Conservation (phyloP, 2,797 vertebrate genomes). For the Pygocentrus nattereri region DNA sequence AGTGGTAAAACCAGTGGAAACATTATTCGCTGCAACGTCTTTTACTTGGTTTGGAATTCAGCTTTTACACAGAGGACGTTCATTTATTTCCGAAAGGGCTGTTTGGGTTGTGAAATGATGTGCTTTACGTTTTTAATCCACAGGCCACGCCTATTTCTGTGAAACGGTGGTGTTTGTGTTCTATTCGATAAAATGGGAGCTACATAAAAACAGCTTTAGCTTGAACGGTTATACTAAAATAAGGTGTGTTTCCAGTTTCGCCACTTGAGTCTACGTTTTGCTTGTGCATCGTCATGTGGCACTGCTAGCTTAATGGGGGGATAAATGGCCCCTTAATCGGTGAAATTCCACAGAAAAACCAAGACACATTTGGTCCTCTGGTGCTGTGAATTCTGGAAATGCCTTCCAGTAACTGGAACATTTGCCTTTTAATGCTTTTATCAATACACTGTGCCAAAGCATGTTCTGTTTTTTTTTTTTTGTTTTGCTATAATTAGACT, state of each 20-base stretch:
- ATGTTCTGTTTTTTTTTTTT: not conserved
- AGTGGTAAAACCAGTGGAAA: slow-evolving; percentile 63
- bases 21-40: slow-evolving; percentile 46
- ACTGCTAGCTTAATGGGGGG: too few relatives aligned
- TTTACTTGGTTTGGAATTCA: slow-evolving; percentile 4
- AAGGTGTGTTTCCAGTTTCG: not conserved
- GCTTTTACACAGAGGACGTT: not conserved
- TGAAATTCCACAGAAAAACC: not conserved
- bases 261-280: not conserved
- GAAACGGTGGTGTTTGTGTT: not conserved
- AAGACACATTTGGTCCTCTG: not conserved
- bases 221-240: not conserved
- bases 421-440: slow-evolving; percentile 4
- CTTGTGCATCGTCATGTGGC: not conserved
- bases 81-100: not conserved
- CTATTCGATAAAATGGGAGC: not conserved
- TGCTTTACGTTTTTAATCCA: not conserved
- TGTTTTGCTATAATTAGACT: slow-evolving; percentile 12
- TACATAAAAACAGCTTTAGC: not conserved
- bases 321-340: not conserved
- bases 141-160: not conserved
- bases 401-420: not conserved
- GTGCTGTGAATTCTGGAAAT: not conserved
- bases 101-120: not conserved
- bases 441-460: not conserved